Conservation (phyloP, 2,888 invertebrate species). For the Taphrorychus bicolor region DNA sequence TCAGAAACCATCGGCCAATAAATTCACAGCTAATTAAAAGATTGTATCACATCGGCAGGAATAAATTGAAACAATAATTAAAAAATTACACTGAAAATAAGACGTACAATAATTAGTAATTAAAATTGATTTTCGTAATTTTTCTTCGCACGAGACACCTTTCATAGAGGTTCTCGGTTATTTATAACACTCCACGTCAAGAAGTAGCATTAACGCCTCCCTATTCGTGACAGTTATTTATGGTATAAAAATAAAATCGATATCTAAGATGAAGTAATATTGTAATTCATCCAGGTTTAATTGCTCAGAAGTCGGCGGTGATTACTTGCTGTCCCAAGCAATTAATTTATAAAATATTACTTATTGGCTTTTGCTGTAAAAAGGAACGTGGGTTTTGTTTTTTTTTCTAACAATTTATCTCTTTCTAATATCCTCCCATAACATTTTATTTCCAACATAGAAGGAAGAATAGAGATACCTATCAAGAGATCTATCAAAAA, state of each 20-base stretch:
- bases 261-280: neutral
- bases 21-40: no score
- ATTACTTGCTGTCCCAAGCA: neutral
- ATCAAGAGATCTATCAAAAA: no score
- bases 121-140: neutral
- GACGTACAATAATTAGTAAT: neutral
- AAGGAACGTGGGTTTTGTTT: no score
- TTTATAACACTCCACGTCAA: neutral
- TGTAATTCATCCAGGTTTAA: neutral
- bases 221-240: conserved; percentile 1
- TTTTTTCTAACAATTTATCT: no score
- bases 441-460: no score
- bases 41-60: no score
- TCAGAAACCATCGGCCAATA: no score
- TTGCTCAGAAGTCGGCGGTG: neutral
- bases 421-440: no score
- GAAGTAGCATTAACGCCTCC: neutral
- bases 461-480: no score
- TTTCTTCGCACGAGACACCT: neutral
- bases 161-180: neutral
- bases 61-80: no score
- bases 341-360: neutral
- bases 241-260: conserved; percentile 10
- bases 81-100: no score
- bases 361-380: neutral